Conservation (phyloP, 2,888 invertebrate species). For the Papilio demoleus region DNA sequence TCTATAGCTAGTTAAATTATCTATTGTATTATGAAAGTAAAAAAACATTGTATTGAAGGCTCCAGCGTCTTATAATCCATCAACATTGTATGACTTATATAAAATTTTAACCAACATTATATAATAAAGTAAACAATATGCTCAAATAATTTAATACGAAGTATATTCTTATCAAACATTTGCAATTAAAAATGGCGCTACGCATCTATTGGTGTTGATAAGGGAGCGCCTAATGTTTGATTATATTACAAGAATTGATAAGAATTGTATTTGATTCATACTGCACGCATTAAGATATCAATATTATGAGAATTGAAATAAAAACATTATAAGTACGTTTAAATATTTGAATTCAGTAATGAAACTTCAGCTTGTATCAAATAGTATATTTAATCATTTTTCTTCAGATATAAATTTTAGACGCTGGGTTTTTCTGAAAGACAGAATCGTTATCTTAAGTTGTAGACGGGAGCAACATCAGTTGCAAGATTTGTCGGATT, state of each 20-base stretch:
- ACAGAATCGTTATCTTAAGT: too few relatives aligned
- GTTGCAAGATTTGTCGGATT: too few relatives aligned
- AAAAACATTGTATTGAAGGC: background rate
- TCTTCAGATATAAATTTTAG: too few relatives aligned
- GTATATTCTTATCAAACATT: constrained; percentile 24
- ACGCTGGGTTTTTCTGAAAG: too few relatives aligned
- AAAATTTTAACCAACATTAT: background rate
- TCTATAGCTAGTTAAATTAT: background rate
- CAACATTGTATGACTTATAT: background rate
- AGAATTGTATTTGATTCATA: constrained; percentile 12
- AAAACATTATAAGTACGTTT: background rate
- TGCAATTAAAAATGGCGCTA: constrained; percentile 34
- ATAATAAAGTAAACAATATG: constrained; percentile 2
- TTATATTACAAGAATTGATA: constrained; percentile 16
- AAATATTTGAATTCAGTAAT: too few relatives aligned
- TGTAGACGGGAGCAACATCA: too few relatives aligned
- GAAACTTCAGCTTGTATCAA: too few relatives aligned
- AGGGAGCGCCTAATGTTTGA: constrained; percentile 26
- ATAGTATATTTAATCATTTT: too few relatives aligned
- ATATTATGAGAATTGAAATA: background rate
- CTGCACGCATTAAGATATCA: background rate
- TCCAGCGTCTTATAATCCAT: background rate
- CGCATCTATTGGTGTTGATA: constrained; percentile 24
- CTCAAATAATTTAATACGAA: background rate
- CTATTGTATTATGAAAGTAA: background rate